phyloP scores from a whole-genome alignment of 2,888 invertebrate species.

The Dryobotodes eremita region DNA sequence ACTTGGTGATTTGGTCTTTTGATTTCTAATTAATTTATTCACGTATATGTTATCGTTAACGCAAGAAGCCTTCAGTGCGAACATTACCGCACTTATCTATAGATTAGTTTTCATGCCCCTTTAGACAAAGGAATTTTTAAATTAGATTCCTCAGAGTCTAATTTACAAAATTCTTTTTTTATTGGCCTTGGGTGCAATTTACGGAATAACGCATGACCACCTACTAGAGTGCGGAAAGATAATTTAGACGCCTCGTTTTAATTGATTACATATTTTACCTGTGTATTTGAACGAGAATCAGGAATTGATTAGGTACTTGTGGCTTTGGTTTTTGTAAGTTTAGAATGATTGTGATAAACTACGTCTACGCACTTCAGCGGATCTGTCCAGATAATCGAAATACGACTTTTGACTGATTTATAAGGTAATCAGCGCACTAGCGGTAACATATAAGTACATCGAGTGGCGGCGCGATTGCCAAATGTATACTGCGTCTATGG shows the following conservation, averaged over 20 bases:
- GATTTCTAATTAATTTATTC: slow-evolving; percentile 70
- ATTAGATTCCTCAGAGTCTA: neutral
- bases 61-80: neutral
- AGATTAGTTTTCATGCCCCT: neutral
- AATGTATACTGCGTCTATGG: neutral
- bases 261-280: neutral
- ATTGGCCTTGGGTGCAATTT: neutral
- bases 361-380: slow-evolving; percentile 32
- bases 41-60: slow-evolving; percentile 54
- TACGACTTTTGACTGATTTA: neutral
- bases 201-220: neutral
- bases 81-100: neutral
- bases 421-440: slow-evolving; percentile 14
- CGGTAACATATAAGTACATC: slow-evolving; percentile 50
- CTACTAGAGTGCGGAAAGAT: slow-evolving; percentile 35
- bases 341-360: slow-evolving; percentile 19
- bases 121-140: neutral
- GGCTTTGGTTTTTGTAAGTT: slow-evolving; percentile 45
- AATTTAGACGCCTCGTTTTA: slow-evolving; percentile 32
- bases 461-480: slow-evolving; percentile 22
- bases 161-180: neutral
- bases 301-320: neutral
- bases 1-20: slow-evolving; percentile 90
- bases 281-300: slow-evolving; percentile 9
- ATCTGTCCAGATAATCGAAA: neutral